A percentile compares a stretch with the other conserved stretches of the same genome.
phyloP scores from a whole-genome alignment of 2,113 vertebrate species.

The Microcebus jonahi region DNA sequence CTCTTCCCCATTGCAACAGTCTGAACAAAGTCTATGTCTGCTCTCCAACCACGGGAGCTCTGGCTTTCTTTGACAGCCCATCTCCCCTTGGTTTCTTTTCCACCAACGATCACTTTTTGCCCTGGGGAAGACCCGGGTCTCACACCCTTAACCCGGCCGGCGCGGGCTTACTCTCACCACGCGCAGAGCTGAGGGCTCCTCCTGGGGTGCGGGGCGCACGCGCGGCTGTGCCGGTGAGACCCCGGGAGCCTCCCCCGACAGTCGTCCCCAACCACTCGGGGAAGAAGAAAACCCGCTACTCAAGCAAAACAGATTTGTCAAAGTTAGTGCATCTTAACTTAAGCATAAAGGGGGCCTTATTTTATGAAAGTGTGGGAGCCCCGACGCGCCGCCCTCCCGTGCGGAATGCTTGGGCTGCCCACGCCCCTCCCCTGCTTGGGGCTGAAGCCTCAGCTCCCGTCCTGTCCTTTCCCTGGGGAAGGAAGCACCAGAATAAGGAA shows the following conservation, averaged over 20 bases:
- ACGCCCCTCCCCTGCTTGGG: too few relatives aligned
- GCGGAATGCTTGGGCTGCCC: neutral
- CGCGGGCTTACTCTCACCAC: fast-evolving
- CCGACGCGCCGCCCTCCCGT: fast-evolving
- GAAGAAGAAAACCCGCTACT: neutral
- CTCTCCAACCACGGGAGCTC: neutral
- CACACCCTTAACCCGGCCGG: neutral
- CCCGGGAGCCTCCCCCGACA: neutral
- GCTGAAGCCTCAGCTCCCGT: neutral
- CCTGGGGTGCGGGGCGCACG: too few relatives aligned
- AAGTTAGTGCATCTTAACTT: neutral
- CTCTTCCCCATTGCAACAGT: neutral
- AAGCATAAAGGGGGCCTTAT: neutral
- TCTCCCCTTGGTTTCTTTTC: neutral
- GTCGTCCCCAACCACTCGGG: neutral
- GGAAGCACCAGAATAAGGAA: neutral
- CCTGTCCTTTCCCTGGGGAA: neutral
- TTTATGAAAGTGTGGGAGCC: neutral
- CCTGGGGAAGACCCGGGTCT: neutral
- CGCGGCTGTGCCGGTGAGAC: neutral
- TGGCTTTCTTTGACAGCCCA: neutral
- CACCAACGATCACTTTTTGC: neutral
- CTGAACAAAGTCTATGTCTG: neutral
- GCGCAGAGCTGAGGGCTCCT: too few relatives aligned
- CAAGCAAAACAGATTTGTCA: neutral